These are phyloP conservation scores for Drosophila melanosoma DNA, from an alignment of 2,888 invertebrate genomes.

Conservation along the genomic window DNA sequence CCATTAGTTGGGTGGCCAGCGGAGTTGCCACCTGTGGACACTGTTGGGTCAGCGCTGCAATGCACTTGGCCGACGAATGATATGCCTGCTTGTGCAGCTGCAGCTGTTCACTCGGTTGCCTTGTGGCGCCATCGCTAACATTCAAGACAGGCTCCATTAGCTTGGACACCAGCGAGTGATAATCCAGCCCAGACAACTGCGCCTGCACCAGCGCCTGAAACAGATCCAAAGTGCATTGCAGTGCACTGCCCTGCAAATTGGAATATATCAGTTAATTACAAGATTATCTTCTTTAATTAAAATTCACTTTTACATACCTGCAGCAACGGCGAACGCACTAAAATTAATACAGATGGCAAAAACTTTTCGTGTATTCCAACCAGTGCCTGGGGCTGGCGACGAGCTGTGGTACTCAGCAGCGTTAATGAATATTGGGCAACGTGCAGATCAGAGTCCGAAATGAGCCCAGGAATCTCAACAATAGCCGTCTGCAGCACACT, in stretches of 20 bases:
- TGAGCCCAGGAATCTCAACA: slow-evolving; percentile 94
- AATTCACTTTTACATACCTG: slow-evolving; percentile 61
- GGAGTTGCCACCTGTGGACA: slow-evolving; percentile 90
- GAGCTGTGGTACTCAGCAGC: slow-evolving; percentile 92
- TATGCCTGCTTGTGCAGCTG: slow-evolving; percentile 92
- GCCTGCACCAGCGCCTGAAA: slow-evolving; percentile 96
- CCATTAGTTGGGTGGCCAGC: slow-evolving; percentile 88
- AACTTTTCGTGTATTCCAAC: slow-evolving; percentile 90
- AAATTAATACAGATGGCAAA: slow-evolving; percentile 92
- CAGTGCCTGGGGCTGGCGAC: slow-evolving; percentile 91
- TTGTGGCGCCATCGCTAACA: slow-evolving; percentile 55
- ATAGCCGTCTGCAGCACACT: slow-evolving; percentile 91
- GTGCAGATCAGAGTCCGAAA: slow-evolving; percentile 97
- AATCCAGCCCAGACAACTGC: slow-evolving; percentile 91
- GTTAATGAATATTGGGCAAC: slow-evolving; percentile 96
- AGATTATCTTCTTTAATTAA: neutral
- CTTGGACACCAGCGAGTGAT: slow-evolving; percentile 92
- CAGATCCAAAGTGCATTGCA: slow-evolving; percentile 95
- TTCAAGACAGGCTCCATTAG: slow-evolving; percentile 89
- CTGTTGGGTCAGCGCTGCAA: slow-evolving; percentile 95
- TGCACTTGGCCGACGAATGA: slow-evolving; percentile 98
- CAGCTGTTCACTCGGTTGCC: slow-evolving; percentile 86
- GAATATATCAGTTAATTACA: neutral
- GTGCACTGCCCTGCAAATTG: slow-evolving; percentile 90
- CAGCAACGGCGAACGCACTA: slow-evolving; percentile 95